Evolutionary conservation across 2,888 invertebrate genomes (phyloP), one percentile per base, ranked within the genome.

Genomic region (Drosophila conformis): DNA sequence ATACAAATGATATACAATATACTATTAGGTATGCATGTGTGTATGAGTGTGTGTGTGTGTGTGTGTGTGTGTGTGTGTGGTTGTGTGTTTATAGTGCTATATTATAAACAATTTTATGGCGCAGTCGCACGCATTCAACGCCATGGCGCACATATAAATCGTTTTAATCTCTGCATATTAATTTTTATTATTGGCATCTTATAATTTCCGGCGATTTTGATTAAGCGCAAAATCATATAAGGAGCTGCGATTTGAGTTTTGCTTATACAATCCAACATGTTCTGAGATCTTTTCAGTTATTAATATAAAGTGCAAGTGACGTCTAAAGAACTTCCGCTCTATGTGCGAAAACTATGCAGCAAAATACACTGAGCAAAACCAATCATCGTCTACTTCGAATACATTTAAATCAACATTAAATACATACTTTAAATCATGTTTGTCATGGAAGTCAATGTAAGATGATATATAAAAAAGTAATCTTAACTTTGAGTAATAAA

Each of bases 111-210:
- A 69, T 71, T 82, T 80, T 66, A 80, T 80, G 82, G 80, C 82
- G 70, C 78, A 78, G 82, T 71, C 80, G 80, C 81, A 81, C 81
- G 79, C 81, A 81, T 77, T 81, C 78, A 49, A 73, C 77, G 81
- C 76, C 52, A 59, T 78, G 84, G 54, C 90, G 78, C 76, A 89
- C 90, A 86, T 86, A 86, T 80, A 89, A 86, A 86, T 88, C 73
- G 82, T 76, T 87, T 80, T 90, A 90, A 86, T 88, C 90, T 85
- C 85, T 86, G 86, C 83, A 86, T 86, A 86, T 90, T 86, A 88
- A 90, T 86, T 88, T 86, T 80, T 80, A 78, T 82, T 82, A 78
- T 80, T 76, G 76, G 82, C 82, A 82, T 80, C 82, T 82, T 78
- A 81, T 81, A 79, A 80, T 80, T 82, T 80, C 80, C 80, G 80